Conservation (phyloP, 2,797 vertebrate species). For the Lateolabrax maculatus region DNA sequence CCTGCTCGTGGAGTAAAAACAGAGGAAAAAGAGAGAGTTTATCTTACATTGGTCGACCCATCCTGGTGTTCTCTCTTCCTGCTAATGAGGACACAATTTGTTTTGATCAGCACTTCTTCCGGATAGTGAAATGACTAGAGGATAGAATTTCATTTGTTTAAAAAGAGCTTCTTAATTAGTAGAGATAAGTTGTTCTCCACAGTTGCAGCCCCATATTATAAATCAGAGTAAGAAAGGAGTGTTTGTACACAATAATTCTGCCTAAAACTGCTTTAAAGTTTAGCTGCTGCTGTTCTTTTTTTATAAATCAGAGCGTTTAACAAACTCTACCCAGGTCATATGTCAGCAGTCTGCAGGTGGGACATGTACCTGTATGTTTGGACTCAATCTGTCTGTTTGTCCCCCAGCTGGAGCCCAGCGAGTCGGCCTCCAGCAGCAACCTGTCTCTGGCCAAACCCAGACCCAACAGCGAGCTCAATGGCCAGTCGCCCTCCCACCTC, state of each 20-base stretch:
- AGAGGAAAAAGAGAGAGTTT: too few species aligned
- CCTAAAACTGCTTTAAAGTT: neutral
- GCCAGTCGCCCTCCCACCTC: constrained; percentile 95
- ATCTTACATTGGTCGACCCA: neutral
- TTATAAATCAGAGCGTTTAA: too few species aligned
- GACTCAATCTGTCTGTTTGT: neutral
- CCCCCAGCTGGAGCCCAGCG: constrained; percentile 92
- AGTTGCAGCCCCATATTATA: neutral
- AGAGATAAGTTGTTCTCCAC: neutral
- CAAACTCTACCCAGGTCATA: neutral
- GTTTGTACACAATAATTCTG: neutral
- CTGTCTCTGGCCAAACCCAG: constrained; percentile 94
- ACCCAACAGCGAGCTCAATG: constrained; percentile 96
- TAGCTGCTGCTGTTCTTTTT: too few species aligned
- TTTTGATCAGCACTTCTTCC: neutral
- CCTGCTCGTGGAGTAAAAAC: too few species aligned
- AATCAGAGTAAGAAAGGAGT: neutral
- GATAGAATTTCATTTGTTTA: neutral
- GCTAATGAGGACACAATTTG: neutral
- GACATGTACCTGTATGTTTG: too few species aligned
- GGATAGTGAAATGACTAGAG: neutral
- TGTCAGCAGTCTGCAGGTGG: neutral
- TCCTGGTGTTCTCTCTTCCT: neutral
- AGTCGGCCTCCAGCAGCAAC: constrained; percentile 97
- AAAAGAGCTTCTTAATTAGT: neutral